Evolutionary conservation across 2,888 invertebrate species (phyloP).

Genomic region (Caenorhabditis macrosperma): DNA sequence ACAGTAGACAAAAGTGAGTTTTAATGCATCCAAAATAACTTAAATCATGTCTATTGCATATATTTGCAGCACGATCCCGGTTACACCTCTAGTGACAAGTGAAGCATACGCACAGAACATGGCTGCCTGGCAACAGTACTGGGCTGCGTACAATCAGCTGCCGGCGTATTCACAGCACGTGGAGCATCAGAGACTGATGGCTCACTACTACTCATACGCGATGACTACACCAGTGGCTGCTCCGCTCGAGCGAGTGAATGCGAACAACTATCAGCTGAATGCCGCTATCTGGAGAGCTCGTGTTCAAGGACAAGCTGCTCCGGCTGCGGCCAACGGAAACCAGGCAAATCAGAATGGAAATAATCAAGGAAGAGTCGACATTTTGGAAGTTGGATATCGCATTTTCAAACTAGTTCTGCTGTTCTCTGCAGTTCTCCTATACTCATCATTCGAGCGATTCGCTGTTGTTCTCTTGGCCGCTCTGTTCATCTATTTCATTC

Average conservation of each 20-base stretch:
- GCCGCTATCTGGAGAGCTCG: constrained; percentile 29
- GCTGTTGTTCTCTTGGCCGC: constrained; percentile 49
- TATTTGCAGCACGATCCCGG: neutral
- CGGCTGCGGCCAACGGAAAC: constrained; percentile 15
- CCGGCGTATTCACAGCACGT: constrained; percentile 15
- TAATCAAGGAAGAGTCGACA: constrained; percentile 52
- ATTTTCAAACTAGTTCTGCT: constrained; percentile 61
- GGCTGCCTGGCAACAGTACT: constrained; percentile 39
- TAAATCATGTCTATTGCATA: too few species aligned
- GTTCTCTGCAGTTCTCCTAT: constrained; percentile 60
- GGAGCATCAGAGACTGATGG: constrained; percentile 22
- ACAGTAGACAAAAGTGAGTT: constrained; percentile 56
- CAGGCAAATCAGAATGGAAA: constrained; percentile 4
- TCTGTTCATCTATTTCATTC: constrained; percentile 60
- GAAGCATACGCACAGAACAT: constrained; percentile 25
- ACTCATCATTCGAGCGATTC: constrained; percentile 66
- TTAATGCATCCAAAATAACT: neutral
- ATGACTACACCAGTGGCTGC: neutral
- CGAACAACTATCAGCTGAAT: neutral
- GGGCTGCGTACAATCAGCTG: constrained; percentile 31
- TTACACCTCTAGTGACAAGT: neutral
- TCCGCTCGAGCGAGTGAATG: neutral
- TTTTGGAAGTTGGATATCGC: constrained; percentile 62
- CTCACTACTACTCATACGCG: constrained; percentile 40
- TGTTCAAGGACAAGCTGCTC: constrained; percentile 15